Evolutionary conservation across 1,140 invertebrate genomes (phyloP).

Genomic region (Plectrocnemia conspersa): DNA sequence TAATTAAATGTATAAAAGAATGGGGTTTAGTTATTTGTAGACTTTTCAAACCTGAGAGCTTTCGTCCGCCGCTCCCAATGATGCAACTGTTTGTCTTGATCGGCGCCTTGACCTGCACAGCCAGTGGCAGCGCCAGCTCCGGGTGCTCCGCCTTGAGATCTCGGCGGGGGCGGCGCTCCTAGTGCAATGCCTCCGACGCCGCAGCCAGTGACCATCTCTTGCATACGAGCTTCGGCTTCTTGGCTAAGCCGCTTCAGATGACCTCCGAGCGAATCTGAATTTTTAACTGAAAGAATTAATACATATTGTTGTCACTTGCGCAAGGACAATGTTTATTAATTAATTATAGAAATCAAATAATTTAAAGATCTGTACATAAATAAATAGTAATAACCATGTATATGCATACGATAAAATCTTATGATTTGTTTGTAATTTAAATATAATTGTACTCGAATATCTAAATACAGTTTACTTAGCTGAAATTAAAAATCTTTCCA

Average conservation of each 20-base stretch:
- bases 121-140: conserved; percentile 56
- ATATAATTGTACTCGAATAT: too few species aligned
- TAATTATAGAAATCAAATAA: background rate
- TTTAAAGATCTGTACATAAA: background rate
- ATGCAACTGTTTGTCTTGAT: conserved; percentile 78
- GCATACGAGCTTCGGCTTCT: conserved; percentile 74
- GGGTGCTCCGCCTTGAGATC: conserved; percentile 57
- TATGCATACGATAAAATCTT: too few species aligned
- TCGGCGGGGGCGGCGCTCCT: conserved; percentile 47
- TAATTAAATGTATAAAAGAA: conserved; percentile 2
- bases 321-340: conserved; percentile 8
- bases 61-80: conserved; percentile 82
- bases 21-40: background rate
- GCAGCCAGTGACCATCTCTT: conserved; percentile 65
- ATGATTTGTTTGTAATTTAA: too few species aligned
- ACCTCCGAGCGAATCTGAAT: conserved; percentile 62
- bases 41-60: conserved; percentile 62
- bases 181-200: conserved; percentile 53
- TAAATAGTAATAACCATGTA: background rate
- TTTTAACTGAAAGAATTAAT: conserved; percentile 66
- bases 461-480: too few species aligned
- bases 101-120: conserved; percentile 60
- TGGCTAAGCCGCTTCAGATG: conserved; percentile 69
- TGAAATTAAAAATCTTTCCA: too few species aligned
- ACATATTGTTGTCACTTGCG: too few species aligned